Evolutionary conservation across 2,888 invertebrate species (phyloP), one percentile per base, ranked within the genome.

Genomic region (Tipula vernalis): DNA sequence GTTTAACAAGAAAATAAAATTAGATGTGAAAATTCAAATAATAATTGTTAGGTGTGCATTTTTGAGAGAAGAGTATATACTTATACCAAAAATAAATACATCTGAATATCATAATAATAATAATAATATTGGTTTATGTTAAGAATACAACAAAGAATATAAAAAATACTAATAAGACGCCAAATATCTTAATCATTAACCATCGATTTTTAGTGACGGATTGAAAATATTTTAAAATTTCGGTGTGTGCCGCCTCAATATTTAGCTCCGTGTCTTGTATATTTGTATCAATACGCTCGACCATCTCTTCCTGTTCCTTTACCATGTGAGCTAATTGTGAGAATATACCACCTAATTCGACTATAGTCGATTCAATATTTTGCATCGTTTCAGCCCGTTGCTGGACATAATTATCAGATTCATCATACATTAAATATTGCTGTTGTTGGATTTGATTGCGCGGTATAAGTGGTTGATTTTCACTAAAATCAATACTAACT

Each of bases 131-230:
- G 8, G 88, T 90, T 93, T 95, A 96, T 89, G 98, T 97, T 94
- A 99, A 94, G 92, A 99, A 98, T 89, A 99, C 95, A 91, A 99
- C 96, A 93, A 99, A 99, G 91, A 99, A 97, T 92, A 99, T 96
- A 91, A 99, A 99, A 94, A 99, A 99, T 91, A 99, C 96, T 94
- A 99, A 98, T 87, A 99, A 94, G 88, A 99, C 97, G 87, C 96
- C 99, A 92, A 99, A 99, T 89, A 99, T 96, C 94, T 99, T 99
- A 89, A 99, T 96, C 98, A 99, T 99, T 44, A 99, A 94, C 96
- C 99, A 99, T 89, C 99, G 95, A 92, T 99, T 99, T 88, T 97
- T 97, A 15, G 98, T 97, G 51, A 99, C 97, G 87, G 96, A 96
- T 91, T 98, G 98, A 91, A 99, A 99, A 93, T 99, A 99, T 92